phyloP scores from a whole-genome alignment of 2,113 vertebrate species.

The Oryzias javanicus region DNA sequence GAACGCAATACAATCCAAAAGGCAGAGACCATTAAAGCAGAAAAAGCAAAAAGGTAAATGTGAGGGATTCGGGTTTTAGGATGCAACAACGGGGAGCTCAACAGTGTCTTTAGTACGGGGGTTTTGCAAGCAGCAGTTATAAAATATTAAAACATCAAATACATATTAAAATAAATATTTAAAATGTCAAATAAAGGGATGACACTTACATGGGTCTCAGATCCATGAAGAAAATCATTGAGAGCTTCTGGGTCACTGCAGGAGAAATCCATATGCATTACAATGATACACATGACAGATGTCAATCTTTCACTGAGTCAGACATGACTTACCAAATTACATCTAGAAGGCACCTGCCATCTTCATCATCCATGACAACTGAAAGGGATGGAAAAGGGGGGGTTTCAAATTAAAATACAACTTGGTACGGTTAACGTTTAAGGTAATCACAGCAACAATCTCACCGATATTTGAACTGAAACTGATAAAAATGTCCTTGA shows the following conservation, averaged over 20 bases:
- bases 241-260: constrained; percentile 81
- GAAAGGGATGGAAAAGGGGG: constrained; percentile 34
- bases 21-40: constrained; percentile 41
- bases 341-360: constrained; percentile 98
- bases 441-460: no score
- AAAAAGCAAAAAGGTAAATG: constrained; percentile 32
- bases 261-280: constrained; percentile 35
- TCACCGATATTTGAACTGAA: no score
- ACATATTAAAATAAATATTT: constrained; percentile 6
- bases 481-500: no score
- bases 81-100: constrained; percentile 12
- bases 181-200: constrained; percentile 19
- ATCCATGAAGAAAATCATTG: constrained; percentile 84
- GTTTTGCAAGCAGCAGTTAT: constrained; percentile 4
- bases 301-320: background rate
- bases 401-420: background rate
- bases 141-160: constrained; percentile 10
- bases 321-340: constrained; percentile 90
- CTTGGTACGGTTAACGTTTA: no score
- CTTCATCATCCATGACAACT: constrained; percentile 99
- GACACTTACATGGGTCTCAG: constrained; percentile 81
- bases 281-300: background rate
- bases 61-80: constrained; percentile 20
- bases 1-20: constrained; percentile 41
- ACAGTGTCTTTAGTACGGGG: constrained; percentile 1